Conservation (phyloP, 2,113 vertebrate genomes). For the Nipponia nippon region DNA sequence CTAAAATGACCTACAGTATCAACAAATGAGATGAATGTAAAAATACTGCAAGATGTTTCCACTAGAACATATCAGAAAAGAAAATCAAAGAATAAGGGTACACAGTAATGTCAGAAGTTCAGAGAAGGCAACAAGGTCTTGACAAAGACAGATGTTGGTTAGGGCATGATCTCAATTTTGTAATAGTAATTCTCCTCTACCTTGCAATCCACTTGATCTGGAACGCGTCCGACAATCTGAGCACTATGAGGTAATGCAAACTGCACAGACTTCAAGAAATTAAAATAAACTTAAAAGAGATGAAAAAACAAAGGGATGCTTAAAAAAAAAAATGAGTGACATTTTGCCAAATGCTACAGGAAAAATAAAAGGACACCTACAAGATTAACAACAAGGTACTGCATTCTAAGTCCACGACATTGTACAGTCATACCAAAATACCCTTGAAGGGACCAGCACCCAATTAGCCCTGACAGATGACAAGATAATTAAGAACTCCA, state of each 20-base stretch:
- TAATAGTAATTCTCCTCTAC: not conserved
- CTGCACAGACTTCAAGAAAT: not conserved
- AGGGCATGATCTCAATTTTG: not conserved
- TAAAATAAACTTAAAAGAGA: not conserved
- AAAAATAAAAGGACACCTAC: not conserved
- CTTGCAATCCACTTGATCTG: not conserved
- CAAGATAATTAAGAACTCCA: not conserved
- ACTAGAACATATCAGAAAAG: not conserved
- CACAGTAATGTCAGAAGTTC: not conserved
- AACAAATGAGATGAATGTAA: not conserved
- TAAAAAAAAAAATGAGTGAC: not conserved
- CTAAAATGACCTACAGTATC: not conserved
- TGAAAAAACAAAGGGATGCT: not conserved
- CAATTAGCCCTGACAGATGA: not conserved
- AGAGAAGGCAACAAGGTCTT: not conserved
- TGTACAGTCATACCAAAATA: not conserved
- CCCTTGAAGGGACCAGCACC: not conserved
- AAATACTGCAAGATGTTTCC: not conserved
- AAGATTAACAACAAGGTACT: not conserved
- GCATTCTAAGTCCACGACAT: not conserved
- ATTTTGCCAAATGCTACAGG: not conserved
- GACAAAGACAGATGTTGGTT: not conserved
- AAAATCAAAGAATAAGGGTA: not conserved
- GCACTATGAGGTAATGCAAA: not conserved
- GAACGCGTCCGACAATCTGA: not conserved